Evolutionary conservation across 2,113 vertebrate genomes (phyloP), one percentile per base, ranked within the genome.

Genomic region (Ranitomeya imitator): DNA sequence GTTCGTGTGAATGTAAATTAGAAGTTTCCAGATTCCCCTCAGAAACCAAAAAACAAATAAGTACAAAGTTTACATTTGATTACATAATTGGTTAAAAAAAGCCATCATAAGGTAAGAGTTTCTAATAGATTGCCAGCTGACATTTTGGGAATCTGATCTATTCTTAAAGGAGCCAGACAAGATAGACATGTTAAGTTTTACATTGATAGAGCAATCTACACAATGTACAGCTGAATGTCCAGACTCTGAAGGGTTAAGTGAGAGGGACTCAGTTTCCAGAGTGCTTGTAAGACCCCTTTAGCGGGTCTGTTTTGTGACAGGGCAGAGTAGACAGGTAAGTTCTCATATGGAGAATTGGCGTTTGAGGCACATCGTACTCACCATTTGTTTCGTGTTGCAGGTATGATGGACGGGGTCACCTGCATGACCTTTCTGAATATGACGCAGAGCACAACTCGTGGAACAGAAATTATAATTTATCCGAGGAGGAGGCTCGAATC

Each of bases 1-100:
- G 98, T 97, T 98, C 98, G 97, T 99, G 98, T 98, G 97, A 97
- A 97, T 99, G 97, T 98, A 96, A 97, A 96, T 95, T 97, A 94
- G 96, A 94, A 96, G 96, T 96, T 97, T 96, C 91, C 96, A 97
- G 94, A 96, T 69, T 8, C 10, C 94, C 59, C 78, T n/a, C 96
- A 31, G 26, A 31, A 31, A 31, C 26, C 2, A 94, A 92, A 93
- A 94, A 94, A 93, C 2, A 21, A 76, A 13, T 92, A 93, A 94
- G 93, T 93, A 92, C 93, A 93, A 93, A 94, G 95, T 94, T 31
- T 92, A 95, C 94, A 94, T 94, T 65, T 45, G 93, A 93, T 76
- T 51, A 74, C 7, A 92, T 96, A 94, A 93, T 94, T 96, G 94
- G 93, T 95, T 97, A 95, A 96, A 96, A 94, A 95, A 95, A 97